A percentile compares a stretch with the other conserved stretches of the same genome.
Evolutionary conservation across 2,888 invertebrate species (phyloP).

Genomic region (Parnassius apollo): DNA sequence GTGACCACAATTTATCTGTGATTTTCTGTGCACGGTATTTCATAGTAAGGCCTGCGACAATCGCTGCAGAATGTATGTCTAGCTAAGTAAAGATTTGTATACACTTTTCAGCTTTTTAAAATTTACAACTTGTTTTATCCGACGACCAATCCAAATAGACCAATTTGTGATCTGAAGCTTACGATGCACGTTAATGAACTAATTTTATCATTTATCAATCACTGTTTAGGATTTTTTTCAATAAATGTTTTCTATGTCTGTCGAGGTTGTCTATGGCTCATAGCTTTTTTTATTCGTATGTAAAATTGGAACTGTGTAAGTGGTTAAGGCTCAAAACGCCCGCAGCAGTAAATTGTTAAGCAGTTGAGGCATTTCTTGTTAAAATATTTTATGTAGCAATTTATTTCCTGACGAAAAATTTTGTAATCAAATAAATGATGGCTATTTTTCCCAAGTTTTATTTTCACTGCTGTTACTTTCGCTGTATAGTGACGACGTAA

Average conservation of each 20-base stretch:
- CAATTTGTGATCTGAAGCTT: conserved; percentile 17
- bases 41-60: neutral
- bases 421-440: conserved; percentile 79
- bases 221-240: conserved; percentile 31
- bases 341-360: conserved; percentile 37
- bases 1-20: neutral
- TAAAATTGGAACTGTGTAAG: conserved; percentile 10
- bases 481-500: too few relatives aligned
- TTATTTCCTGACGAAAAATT: conserved; percentile 75
- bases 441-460: conserved; percentile 55
- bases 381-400: conserved; percentile 74
- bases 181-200: conserved; percentile 29
- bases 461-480: conserved; percentile 20
- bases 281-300: conserved; percentile 14
- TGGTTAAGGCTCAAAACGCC: conserved; percentile 24
- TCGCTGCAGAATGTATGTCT: conserved; percentile 4
- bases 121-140: neutral
- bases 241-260: conserved; percentile 31
- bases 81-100: conserved; percentile 9
- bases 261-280: conserved; percentile 35
- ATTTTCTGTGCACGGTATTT: neutral
- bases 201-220: conserved; percentile 27
- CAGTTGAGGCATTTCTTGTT: conserved; percentile 68
- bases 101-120: conserved; percentile 2
- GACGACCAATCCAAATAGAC: neutral